phyloP scores from a whole-genome alignment of 2,888 invertebrate genomes.

The Diadegma fenestrale region DNA sequence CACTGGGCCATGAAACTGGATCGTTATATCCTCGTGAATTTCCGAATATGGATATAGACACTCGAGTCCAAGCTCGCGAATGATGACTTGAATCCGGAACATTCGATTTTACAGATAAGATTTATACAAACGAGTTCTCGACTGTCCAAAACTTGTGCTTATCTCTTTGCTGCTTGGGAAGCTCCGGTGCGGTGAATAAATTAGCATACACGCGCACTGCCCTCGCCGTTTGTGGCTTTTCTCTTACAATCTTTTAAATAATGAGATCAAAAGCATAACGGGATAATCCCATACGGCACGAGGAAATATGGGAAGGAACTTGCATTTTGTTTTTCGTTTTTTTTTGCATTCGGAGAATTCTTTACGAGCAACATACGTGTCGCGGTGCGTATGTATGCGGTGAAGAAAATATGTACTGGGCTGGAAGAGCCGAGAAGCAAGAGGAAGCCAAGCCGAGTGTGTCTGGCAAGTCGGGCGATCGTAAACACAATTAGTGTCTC shows the following conservation, averaged over 20 bases:
- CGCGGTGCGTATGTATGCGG: constrained; percentile 43
- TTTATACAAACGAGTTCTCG: constrained; percentile 35
- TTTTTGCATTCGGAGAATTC: constrained; percentile 2
- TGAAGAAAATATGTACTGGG: constrained; percentile 16
- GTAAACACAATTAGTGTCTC: constrained; percentile 82
- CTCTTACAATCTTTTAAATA: background rate
- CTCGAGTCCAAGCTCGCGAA: background rate
- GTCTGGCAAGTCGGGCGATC: constrained; percentile 72
- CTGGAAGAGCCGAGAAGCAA: constrained; percentile 26
- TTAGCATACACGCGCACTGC: constrained; percentile 27
- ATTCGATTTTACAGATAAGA: constrained; percentile 37
- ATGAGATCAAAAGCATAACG: constrained; percentile 39
- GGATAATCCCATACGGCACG: constrained; percentile 31
- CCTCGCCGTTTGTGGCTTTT: background rate
- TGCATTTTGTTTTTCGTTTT: background rate
- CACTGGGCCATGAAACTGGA: constrained; percentile 18
- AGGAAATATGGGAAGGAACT: constrained; percentile 29
- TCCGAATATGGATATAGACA: constrained; percentile 9
- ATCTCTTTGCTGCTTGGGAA: background rate
- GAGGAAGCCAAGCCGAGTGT: constrained; percentile 40
- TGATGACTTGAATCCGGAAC: constrained; percentile 37
- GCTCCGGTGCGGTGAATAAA: constrained; percentile 28
- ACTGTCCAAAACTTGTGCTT: background rate
- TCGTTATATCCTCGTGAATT: background rate
- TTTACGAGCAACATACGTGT: constrained; percentile 54